phyloP scores from a whole-genome alignment of 2,797 vertebrate genomes.

The Liparis tanakae region DNA sequence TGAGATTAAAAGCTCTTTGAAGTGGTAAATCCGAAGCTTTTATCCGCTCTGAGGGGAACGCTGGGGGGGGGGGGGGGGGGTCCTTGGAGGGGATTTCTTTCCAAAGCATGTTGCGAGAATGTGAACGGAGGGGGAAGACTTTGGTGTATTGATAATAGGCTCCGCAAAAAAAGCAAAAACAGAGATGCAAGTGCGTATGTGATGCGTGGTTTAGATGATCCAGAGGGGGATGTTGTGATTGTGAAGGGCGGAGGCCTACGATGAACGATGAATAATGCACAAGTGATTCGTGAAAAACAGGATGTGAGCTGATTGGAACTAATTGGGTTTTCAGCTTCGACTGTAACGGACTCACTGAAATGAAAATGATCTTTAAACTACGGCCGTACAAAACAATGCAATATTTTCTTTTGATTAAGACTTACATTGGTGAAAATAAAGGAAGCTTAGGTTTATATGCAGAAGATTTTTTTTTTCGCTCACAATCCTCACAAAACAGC shows the following conservation, averaged over 20 bases:
- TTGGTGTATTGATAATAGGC: not conserved
- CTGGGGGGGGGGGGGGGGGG: conserved; percentile 19
- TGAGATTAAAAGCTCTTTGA: conserved; percentile 62
- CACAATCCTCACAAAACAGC: conserved; percentile 27
- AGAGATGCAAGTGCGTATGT: not conserved
- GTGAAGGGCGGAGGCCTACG: conserved; percentile 3
- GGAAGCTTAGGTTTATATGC: not conserved
- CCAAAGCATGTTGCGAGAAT: conserved; percentile 18
- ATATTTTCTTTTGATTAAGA: not conserved
- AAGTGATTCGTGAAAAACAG: conserved; percentile 37
- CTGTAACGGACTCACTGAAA: not conserved
- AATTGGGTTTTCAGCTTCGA: conserved; percentile 10
- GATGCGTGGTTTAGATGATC: conserved; percentile 27
- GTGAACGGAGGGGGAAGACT: conserved; percentile 3
- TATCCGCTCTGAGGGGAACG: conserved; percentile 37
- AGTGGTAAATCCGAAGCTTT: conserved; percentile 40
- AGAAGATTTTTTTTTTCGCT: not conserved
- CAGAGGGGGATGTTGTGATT: conserved; percentile 34
- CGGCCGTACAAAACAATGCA: not conserved
- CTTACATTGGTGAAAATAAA: not conserved
- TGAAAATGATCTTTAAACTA: not conserved
- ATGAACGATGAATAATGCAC: conserved; percentile 29
- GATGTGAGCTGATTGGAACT: conserved; percentile 35
- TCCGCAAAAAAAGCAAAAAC: not conserved
- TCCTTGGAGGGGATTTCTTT: conserved; percentile 10